Percentiles rank a stretch among this genome's conserved stretches.
Conservation (phyloP, 2,888 invertebrate species). For the Chirona hameri region DNA sequence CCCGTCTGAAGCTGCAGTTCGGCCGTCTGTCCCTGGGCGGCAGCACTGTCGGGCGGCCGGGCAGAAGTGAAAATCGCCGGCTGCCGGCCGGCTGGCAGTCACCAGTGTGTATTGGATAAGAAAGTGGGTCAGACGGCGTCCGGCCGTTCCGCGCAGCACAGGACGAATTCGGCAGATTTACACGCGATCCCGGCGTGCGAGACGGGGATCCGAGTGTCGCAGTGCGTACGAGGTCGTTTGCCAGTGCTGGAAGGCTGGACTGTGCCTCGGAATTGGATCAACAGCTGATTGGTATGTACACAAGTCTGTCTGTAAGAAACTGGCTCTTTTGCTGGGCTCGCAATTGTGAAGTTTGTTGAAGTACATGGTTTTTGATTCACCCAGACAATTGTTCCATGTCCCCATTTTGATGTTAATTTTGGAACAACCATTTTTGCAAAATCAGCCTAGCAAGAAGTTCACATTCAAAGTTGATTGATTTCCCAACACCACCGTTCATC, state of each 20-base stretch:
- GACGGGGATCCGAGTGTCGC: background rate
- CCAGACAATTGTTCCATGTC: no score
- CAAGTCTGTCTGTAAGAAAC: no score
- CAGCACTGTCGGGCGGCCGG: background rate
- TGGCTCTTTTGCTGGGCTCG: no score
- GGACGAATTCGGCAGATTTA: background rate
- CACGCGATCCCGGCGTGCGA: background rate
- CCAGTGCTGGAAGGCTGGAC: background rate
- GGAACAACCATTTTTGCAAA: no score
- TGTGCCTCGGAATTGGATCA: background rate
- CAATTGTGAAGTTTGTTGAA: no score
- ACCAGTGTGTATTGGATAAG: constrained; percentile 24
- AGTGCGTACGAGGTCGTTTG: background rate
- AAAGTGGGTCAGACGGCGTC: background rate
- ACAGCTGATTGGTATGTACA: background rate
- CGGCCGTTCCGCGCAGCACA: background rate
- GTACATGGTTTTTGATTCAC: no score
- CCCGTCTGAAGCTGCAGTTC: background rate
- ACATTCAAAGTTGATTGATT: no score
- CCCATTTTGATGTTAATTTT: no score
- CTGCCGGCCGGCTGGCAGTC: background rate
- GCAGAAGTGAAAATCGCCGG: background rate
- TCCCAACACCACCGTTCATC: no score
- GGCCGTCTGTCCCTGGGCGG: background rate
- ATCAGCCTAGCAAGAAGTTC: no score